phyloP scores from a whole-genome alignment of 2,113 vertebrate species.

The Ginglymostoma cirratum region DNA sequence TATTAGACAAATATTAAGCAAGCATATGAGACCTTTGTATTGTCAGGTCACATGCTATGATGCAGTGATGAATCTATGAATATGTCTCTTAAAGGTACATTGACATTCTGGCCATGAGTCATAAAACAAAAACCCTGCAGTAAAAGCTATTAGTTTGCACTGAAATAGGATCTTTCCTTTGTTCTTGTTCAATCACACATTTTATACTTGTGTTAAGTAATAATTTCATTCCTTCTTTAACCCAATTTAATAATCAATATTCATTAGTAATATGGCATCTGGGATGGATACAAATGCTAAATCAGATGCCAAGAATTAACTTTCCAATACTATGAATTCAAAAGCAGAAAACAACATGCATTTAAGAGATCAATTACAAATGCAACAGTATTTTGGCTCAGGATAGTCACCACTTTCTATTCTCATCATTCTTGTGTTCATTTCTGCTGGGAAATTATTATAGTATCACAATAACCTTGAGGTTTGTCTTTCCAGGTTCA shows the following conservation, averaged over 20 bases:
- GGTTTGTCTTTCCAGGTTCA: not conserved
- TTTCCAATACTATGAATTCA: not conserved
- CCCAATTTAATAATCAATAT: not conserved
- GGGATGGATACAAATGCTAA: not conserved
- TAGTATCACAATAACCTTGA: constrained; percentile 7
- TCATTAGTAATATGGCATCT: not conserved
- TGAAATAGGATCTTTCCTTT: not conserved
- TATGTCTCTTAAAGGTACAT: no score
- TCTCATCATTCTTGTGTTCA: not conserved
- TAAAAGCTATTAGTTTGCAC: not conserved
- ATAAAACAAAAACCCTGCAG: no score
- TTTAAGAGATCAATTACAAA: not conserved
- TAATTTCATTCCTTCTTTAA: not conserved
- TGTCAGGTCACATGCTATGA: no score
- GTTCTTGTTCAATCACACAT: not conserved
- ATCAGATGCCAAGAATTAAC: not conserved
- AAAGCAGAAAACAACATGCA: not conserved
- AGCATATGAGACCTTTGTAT: no score
- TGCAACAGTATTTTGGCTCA: no score
- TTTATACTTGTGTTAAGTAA: not conserved
- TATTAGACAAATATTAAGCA: no score
- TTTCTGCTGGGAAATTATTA: not conserved
- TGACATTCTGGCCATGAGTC: no score
- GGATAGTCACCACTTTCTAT: not conserved
- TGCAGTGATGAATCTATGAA: no score